Evolutionary conservation across 2,888 invertebrate species (phyloP).

Genomic region (Hanleya hanleyi): DNA sequence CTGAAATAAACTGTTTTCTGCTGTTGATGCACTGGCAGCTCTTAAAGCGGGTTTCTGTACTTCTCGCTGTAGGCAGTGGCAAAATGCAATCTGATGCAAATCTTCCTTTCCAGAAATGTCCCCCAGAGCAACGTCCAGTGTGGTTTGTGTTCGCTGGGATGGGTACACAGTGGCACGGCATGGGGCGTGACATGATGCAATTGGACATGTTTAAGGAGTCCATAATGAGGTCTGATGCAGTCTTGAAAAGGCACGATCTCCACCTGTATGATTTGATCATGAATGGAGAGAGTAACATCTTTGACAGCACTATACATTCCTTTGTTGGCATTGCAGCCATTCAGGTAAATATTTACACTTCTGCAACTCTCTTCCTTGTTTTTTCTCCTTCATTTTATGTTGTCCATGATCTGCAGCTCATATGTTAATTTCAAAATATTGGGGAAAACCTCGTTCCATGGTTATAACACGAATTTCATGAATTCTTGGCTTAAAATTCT

Average conservation of each 20-base stretch:
- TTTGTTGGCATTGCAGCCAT: constrained; percentile 96
- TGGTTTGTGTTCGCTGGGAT: constrained; percentile 99
- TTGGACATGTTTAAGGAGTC: constrained; percentile 88
- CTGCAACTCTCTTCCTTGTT: too few species aligned
- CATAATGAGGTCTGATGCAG: constrained; percentile 84
- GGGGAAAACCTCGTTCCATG: too few species aligned
- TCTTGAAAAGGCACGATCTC: constrained; percentile 85
- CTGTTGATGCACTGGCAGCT: too few species aligned
- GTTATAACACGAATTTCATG: too few species aligned
- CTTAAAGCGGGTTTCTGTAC: too few species aligned
- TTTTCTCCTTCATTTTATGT: too few species aligned
- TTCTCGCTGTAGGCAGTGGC: too few species aligned
- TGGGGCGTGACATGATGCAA: constrained; percentile 90
- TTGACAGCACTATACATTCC: constrained; percentile 90
- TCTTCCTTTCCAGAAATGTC: constrained; percentile 59
- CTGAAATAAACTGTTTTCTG: too few species aligned
- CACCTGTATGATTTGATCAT: constrained; percentile 88
- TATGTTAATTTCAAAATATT: too few species aligned
- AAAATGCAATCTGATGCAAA: too few species aligned
- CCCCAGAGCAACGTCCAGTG: constrained; percentile 82
- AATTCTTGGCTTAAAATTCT: too few species aligned
- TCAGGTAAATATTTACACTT: constrained; percentile 79
- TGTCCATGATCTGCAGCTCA: too few species aligned
- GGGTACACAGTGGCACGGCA: constrained; percentile 98
- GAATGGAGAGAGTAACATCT: constrained; percentile 83